phyloP scores from a whole-genome alignment of 37 sponge, comb jelly and placozoan species.

The Lycopodina hypogea region DNA sequence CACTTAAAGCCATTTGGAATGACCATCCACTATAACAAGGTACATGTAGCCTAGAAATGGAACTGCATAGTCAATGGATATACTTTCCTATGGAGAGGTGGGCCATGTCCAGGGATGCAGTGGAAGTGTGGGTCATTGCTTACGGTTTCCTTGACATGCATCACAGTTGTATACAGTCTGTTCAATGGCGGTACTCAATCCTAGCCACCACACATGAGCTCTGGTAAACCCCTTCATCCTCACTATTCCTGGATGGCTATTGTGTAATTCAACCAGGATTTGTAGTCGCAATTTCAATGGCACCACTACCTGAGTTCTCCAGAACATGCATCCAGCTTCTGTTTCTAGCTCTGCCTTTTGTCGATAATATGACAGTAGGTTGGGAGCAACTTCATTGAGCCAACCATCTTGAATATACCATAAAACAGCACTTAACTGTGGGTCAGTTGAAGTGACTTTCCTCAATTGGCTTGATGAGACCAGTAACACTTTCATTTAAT shows the following conservation, averaged over 20 bases:
- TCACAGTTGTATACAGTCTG: neutral
- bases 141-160: neutral
- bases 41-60: neutral
- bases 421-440: neutral
- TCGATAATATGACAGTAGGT: neutral
- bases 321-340: neutral
- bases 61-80: neutral
- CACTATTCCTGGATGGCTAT: neutral
- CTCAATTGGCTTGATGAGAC: no score
- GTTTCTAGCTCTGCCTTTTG: neutral
- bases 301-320: neutral
- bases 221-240: neutral
- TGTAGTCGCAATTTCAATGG: neutral
- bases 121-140: neutral
- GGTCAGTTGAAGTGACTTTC: no score
- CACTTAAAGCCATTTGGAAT: slow-evolving; percentile 5
- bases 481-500: no score
- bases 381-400: neutral
- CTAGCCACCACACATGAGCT: neutral
- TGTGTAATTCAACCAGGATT: neutral
- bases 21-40: slow-evolving; percentile 4
- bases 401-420: neutral
- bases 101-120: no score
- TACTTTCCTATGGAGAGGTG: neutral
- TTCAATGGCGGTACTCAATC: neutral